Evolutionary conservation across 2,797 vertebrate species (phyloP).

Genomic region (Mormyrops boulengeri): DNA sequence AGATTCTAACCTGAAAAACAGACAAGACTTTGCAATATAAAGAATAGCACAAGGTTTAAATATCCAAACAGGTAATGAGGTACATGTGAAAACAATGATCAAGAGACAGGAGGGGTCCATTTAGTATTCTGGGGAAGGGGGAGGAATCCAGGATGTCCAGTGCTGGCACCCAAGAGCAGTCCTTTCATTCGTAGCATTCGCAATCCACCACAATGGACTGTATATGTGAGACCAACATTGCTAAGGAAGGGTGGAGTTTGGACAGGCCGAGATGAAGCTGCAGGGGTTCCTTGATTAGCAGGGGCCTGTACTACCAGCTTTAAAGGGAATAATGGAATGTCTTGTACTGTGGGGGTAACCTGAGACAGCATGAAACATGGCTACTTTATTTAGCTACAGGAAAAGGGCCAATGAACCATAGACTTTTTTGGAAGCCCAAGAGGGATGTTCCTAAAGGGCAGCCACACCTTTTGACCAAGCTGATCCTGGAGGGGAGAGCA

Average conservation of each 20-base stretch:
- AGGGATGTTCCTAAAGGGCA: neutral
- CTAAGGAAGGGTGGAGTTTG: neutral
- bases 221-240: neutral
- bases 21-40: neutral
- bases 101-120: neutral
- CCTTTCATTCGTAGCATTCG: neutral
- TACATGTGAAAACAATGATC: neutral
- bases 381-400: neutral
- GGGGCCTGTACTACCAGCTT: neutral
- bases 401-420: neutral
- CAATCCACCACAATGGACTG: neutral
- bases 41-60: neutral
- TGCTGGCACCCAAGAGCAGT: neutral
- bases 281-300: neutral
- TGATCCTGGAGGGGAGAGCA: neutral
- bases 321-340: neutral
- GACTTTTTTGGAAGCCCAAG: neutral
- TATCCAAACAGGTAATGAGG: neutral
- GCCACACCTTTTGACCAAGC: neutral
- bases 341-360: neutral
- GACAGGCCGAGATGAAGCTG: neutral
- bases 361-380: neutral
- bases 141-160: neutral
- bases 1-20: neutral
- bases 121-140: neutral